phyloP scores from a whole-genome alignment of 2,113 vertebrate species.

The Sitta europaea region DNA sequence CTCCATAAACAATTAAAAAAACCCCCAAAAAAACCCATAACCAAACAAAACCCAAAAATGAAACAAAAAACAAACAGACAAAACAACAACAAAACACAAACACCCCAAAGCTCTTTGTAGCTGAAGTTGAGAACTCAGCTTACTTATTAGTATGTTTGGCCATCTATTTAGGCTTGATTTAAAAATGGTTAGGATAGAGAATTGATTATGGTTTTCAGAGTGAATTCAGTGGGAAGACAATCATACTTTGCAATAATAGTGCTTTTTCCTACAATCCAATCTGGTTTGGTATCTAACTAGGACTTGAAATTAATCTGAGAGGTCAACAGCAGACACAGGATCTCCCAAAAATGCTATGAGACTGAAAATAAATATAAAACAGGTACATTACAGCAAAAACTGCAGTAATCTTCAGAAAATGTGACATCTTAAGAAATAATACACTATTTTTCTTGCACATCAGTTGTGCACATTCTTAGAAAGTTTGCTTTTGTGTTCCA shows the following conservation, averaged over 20 bases:
- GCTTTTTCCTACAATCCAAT: background rate
- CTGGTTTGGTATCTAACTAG: background rate
- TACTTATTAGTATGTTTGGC: background rate
- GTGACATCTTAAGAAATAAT: background rate
- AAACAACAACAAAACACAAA: background rate
- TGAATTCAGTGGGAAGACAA: background rate
- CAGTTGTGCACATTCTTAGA: background rate
- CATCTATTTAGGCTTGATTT: background rate
- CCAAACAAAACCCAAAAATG: background rate
- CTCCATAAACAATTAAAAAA: background rate
- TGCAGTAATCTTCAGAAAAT: background rate
- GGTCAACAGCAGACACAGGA: background rate
- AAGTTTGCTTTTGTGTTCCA: background rate
- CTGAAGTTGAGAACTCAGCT: background rate
- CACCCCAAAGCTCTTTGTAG: fast-evolving
- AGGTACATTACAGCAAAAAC: background rate
- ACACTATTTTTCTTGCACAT: background rate
- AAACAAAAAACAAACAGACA: background rate
- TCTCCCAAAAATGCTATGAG: background rate
- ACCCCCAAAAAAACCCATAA: background rate
- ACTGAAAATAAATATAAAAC: background rate
- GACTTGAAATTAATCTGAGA: background rate
- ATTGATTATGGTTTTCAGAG: background rate
- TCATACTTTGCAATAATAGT: background rate
- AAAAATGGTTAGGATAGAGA: background rate